Evolutionary conservation across 2,797 vertebrate genomes (phyloP).

Genomic region (Aplochiton taeniatus): DNA sequence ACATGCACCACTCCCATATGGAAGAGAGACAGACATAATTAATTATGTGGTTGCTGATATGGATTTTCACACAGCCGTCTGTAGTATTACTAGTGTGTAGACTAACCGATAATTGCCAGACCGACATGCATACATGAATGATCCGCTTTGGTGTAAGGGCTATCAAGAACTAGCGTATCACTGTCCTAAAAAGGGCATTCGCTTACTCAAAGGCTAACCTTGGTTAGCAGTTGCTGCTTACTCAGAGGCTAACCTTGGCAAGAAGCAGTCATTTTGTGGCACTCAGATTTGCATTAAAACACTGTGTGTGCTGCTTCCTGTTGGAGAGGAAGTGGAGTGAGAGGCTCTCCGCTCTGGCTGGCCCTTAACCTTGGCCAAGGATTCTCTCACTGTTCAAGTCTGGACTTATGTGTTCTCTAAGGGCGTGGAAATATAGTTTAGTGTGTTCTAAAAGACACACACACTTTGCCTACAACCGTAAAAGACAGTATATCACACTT

Average conservation of each 20-base stretch:
- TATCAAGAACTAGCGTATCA: too few relatives aligned
- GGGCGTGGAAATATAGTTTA: too few relatives aligned
- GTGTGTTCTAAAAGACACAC: too few relatives aligned
- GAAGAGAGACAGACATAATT: neutral
- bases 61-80: neutral
- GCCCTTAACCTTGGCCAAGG: slow-evolving; percentile 36
- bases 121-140: neutral
- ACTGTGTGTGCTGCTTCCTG: slow-evolving; percentile 69
- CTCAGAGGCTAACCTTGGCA: slow-evolving; percentile 70
- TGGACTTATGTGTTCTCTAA: slow-evolving; percentile 31
- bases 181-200: too few relatives aligned
- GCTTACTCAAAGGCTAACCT: too few relatives aligned
- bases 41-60: neutral
- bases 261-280: slow-evolving; percentile 65
- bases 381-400: slow-evolving; percentile 31
- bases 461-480: too few relatives aligned
- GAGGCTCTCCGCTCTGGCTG: slow-evolving; percentile 48
- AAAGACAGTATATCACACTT: too few relatives aligned
- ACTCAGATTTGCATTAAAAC: slow-evolving; percentile 65
- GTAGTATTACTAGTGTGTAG: neutral
- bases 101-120: neutral
- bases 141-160: neutral
- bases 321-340: slow-evolving; percentile 64
- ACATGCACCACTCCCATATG: neutral
- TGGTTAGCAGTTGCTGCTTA: slow-evolving; percentile 59